A percentile compares a stretch with the other conserved stretches of the same genome.
Conservation (phyloP, 2,797 vertebrate species). For the Gephyroberyx darwinii region DNA sequence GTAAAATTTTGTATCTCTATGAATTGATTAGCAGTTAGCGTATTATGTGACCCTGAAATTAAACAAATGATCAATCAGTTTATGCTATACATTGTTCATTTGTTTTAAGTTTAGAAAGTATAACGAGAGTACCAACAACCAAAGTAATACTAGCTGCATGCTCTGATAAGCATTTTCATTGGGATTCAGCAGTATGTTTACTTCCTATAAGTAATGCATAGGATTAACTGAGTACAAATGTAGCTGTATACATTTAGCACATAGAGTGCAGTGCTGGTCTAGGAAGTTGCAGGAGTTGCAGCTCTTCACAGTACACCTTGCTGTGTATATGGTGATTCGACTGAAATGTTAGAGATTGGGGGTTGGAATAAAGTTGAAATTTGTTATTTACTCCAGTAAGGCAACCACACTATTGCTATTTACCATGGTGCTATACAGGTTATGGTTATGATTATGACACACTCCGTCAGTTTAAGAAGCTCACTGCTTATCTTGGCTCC, state of each 20-base stretch:
- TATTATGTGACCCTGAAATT: not conserved
- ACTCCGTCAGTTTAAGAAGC: conserved; percentile 68
- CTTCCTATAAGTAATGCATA: conserved; percentile 24
- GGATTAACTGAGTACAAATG: conserved; percentile 62
- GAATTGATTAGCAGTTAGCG: conserved; percentile 30
- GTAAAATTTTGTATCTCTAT: conserved; percentile 63
- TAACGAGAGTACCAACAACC: not conserved
- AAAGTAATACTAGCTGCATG: not conserved
- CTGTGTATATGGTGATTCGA: not conserved
- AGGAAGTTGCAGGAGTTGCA: not conserved
- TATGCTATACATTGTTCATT: conserved; percentile 3
- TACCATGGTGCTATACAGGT: conserved; percentile 52
- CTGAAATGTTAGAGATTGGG: too few species aligned
- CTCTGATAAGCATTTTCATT: not conserved
- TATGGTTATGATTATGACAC: conserved; percentile 71
- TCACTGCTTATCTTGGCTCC: conserved; percentile 68
- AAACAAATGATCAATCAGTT: conserved; percentile 6
- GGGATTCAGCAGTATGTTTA: not conserved
- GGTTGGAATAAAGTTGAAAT: too few species aligned
- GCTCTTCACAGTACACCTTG: not conserved
- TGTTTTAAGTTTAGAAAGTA: conserved; percentile 11
- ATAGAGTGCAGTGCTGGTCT: not conserved
- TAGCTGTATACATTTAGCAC: conserved; percentile 19
- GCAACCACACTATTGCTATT: conserved; percentile 51
- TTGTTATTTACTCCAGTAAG: conserved; percentile 48